Evolutionary conservation across 2,113 vertebrate species (phyloP).

Genomic region (Menura novaehollandiae): DNA sequence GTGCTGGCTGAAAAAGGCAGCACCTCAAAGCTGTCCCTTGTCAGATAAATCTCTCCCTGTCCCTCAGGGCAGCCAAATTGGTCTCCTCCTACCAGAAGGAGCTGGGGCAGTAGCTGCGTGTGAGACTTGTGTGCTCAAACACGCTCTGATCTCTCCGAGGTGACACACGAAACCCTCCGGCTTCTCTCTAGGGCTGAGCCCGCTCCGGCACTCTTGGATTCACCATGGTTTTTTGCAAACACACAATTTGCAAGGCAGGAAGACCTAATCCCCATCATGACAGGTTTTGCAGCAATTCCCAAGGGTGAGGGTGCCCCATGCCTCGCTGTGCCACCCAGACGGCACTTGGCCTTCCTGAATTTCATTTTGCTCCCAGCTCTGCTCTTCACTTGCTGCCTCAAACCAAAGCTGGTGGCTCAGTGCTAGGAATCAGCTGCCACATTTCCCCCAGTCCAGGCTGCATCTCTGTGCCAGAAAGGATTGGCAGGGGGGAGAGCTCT

Average conservation of each 20-base stretch:
- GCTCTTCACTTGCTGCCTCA: neutral
- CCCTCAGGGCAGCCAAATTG: neutral
- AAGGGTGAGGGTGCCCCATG: neutral
- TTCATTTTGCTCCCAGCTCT: neutral
- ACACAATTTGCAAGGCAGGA: neutral
- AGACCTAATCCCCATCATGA: fast-evolving
- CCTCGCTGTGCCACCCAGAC: neutral
- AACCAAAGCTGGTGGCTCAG: neutral
- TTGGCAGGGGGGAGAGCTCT: neutral
- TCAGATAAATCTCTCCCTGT: neutral
- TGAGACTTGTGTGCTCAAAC: fast-evolving
- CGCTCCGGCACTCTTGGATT: neutral
- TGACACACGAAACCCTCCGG: neutral
- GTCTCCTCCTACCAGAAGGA: neutral
- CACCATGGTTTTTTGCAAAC: neutral
- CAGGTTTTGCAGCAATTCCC: neutral
- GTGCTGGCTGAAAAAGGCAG: neutral
- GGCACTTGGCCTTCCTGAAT: neutral
- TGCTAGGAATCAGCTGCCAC: neutral
- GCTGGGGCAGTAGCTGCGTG: fast-evolving
- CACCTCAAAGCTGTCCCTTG: neutral
- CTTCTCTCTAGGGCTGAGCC: neutral
- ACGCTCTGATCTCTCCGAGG: fast-evolving
- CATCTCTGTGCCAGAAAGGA: neutral
- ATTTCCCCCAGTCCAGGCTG: neutral